These are phyloP conservation scores for Nemopilema nomurai DNA, from an alignment of 30 jellyfish, hydroid and myxozoan genomes.

Conservation along the genomic window DNA sequence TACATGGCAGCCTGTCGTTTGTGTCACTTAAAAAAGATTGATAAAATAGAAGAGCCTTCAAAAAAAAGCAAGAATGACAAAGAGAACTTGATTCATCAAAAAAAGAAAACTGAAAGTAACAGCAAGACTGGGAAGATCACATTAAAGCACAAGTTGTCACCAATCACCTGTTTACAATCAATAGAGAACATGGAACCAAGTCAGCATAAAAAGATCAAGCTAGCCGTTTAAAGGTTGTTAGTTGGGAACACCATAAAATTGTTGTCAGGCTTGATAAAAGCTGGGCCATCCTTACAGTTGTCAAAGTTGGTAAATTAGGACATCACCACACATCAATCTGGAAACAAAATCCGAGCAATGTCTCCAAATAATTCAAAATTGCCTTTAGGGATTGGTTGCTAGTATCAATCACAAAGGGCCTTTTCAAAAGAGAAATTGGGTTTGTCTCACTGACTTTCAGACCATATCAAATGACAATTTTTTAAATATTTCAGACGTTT, in stretches of 20 bases:
- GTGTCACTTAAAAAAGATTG: constrained; percentile 70
- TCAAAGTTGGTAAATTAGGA: no score
- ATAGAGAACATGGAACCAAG: constrained; percentile 5
- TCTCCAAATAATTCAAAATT: no score
- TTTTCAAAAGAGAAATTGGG: no score
- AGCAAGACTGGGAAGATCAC: constrained; percentile 13
- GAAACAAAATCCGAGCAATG: no score
- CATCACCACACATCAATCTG: no score
- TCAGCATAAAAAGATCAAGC: not conserved
- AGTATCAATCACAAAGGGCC: no score
- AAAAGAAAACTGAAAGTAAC: constrained; percentile 3
- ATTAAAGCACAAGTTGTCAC: constrained; percentile 16
- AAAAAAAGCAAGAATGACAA: constrained; percentile 12
- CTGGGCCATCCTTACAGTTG: no score
- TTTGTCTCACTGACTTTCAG: no score
- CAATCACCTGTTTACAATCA: constrained; percentile 29
- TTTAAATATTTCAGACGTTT: not conserved
- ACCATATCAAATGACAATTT: no score
- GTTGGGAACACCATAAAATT: not conserved
- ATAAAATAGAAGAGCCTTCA: no score
- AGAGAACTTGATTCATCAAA: constrained; percentile 17
- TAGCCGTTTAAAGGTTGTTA: not conserved
- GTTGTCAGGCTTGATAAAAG: not conserved
- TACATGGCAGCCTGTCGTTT: constrained; percentile 98
- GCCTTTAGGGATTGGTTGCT: no score